phyloP scores from a whole-genome alignment of 1,140 invertebrate species.

The Varroa destructor region DNA sequence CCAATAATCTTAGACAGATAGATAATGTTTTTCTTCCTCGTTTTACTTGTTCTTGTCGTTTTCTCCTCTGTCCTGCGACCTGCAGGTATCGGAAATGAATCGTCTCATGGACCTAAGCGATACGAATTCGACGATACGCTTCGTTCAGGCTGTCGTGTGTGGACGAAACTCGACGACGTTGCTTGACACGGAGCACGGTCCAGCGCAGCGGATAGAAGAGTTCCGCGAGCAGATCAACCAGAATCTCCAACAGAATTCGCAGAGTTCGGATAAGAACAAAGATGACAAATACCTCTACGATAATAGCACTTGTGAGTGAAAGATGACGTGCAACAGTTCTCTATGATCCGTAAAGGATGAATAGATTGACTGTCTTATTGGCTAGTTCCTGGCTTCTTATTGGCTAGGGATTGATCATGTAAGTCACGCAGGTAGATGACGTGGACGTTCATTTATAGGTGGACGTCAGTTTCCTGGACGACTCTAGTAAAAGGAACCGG shows the following conservation, averaged over 20 bases:
- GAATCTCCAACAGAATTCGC: conserved; percentile 32
- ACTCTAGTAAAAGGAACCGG: too few relatives aligned
- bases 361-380: conserved; percentile 3
- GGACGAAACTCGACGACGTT: conserved; percentile 34
- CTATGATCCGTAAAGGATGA: neutral
- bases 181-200: conserved; percentile 34
- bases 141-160: conserved; percentile 34
- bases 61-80: neutral
- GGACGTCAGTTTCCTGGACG: too few relatives aligned
- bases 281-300: conserved; percentile 35
- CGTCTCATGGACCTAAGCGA: conserved; percentile 5
- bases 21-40: too few relatives aligned
- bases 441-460: too few relatives aligned
- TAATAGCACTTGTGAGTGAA: conserved; percentile 35
- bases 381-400: neutral
- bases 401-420: neutral
- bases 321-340: neutral
- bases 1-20: too few relatives aligned
- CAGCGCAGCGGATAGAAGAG: conserved; percentile 34
- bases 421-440: neutral
- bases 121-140: conserved; percentile 32
- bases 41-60: too few relatives aligned
- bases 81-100: conserved; percentile 23
- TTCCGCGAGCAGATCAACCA: conserved; percentile 35
- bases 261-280: conserved; percentile 32